Percentiles rank a stretch among this genome's conserved stretches.
These are phyloP conservation scores for Pseudolycoriella hygida DNA, from an alignment of 2,888 invertebrate species.

Conservation along the genomic window DNA sequence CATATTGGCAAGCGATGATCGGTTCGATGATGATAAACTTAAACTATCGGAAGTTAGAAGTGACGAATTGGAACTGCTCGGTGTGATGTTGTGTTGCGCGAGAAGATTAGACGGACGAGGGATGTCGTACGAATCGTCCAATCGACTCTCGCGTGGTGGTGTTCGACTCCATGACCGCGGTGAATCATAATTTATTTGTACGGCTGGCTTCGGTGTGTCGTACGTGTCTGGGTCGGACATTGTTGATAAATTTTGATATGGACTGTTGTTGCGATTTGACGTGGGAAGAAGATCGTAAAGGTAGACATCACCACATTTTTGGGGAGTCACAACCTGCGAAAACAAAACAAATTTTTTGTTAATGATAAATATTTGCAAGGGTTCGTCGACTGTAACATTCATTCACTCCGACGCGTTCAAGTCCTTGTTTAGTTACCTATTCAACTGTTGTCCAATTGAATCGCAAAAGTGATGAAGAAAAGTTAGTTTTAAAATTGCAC, in stretches of 20 bases:
- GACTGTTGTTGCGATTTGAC: slow-evolving; percentile 11
- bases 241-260: slow-evolving; percentile 22
- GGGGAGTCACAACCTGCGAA: slow-evolving; percentile 45
- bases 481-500: no score
- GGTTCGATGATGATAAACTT: slow-evolving; percentile 34
- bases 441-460: no score
- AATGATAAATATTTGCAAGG: slow-evolving; percentile 16
- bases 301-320: slow-evolving; percentile 55
- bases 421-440: not conserved
- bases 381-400: not conserved
- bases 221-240: slow-evolving; percentile 26
- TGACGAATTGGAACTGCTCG: slow-evolving; percentile 48
- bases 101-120: slow-evolving; percentile 21
- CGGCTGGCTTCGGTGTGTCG: slow-evolving; percentile 44
- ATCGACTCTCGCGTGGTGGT: slow-evolving; percentile 12
- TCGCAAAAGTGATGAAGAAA: no score
- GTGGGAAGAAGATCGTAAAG: slow-evolving; percentile 45
- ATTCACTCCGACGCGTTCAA: not conserved
- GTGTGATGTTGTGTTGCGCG: slow-evolving; percentile 38
- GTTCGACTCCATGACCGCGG: slow-evolving; percentile 32
- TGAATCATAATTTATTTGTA: slow-evolving; percentile 36
- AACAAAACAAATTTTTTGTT: no score
- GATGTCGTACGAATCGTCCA: slow-evolving; percentile 12
- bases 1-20: slow-evolving; percentile 36
- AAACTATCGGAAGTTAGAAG: slow-evolving; percentile 42